Evolutionary conservation across 2,797 vertebrate genomes (phyloP), one percentile per base, ranked within the genome.

Genomic region (Adelosebastes latens): DNA sequence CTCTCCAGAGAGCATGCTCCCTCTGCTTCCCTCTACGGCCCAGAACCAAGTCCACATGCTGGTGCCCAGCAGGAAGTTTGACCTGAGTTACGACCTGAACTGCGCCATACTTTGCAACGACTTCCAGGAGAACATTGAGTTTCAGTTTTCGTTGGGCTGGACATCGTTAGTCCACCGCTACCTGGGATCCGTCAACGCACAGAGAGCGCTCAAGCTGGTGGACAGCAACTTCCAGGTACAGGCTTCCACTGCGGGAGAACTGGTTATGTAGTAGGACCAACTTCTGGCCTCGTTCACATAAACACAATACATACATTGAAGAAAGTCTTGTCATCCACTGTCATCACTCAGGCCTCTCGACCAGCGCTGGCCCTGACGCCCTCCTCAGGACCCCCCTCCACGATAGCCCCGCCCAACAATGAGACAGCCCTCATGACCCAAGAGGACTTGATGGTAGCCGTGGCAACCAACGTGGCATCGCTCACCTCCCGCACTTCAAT

Each of bases 41-140:
- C 96, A 98, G 94, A 95, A 80, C 90, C 97, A 99, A 85, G 93
- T 98, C 79, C 92, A 96, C 88, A 93, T 96, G 85, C 92, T 99
- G 80, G 89, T 98, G 46, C 97, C 98, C 1, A 96, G 95, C 95
- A 96, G 96, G 90, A 98, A 96, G 89, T 99, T 99, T 92, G 98
- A 99, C 93, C 97, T 99, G 46, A 99, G 97, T 91, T 99, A 99
- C 20, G 97, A 99, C 87, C 93, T 99, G 0, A 99, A 99, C 93
- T 99, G 97, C 75, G 95, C 97, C 31, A 96, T 95, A 10, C 93
- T 99, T 25, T 99, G 98, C 92, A 96, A 93, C 0, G 97, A 99
- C 96, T 99, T 99, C 94, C 98, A 99, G 91, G 99, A 99, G 89
- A 97, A 98, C 91, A 98, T 99, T 2, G 95, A 97, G 75, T 99